Base-by-base conservation (phyloP, 2,113 vertebrate genomes). In the Gambusia affinis region DNA sequence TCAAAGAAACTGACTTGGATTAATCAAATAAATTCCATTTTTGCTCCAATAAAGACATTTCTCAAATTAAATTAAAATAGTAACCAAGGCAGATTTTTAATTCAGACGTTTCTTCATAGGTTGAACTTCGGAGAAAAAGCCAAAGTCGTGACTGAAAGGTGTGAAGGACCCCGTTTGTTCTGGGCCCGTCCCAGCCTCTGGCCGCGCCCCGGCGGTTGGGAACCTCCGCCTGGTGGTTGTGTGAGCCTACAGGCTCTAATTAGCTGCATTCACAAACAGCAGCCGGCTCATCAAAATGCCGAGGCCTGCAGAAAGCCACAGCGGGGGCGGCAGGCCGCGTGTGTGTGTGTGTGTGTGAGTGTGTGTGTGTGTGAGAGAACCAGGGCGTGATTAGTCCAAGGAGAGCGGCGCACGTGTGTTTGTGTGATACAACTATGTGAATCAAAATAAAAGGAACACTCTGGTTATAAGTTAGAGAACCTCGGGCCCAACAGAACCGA, bases 251-350 rank as follows among this genome's bases (percentile, higher is more conserved):
- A 87, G 81, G 82, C 88, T 90, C 87, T 90, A 91, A 92, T 91
- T 90, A 90, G 90, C 90, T 81, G 87, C 87, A 90, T 92, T 92
- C 91, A 92, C 89, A 89, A 88, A 90, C 90, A 88, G 88, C 79
- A 78, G 54, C 70, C 24, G 83, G 85, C 89, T 92, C 88, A 90
- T 92, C 88, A 90, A 86, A 87, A 90, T 87, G 84, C 90, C 76
- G 76, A 90, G 88, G 88, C 89, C 89, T 87, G 89, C 84, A 90
- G 89, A 91, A 91, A 87, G 87, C 83, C 90, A 87, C 91, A 92
- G 91, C 91, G 87, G 91, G 90, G 87, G 90, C 86, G 85, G 81
- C 66, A 47, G 67, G 73, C 73, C 15, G 51, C 28, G 80, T 67
- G 65, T 12, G 30, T 30, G 72, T 35, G 42, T 2, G 6, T 47